Evolutionary conservation across 2,113 vertebrate genomes (phyloP).

Genomic region (Beaufortia kweichowensis): DNA sequence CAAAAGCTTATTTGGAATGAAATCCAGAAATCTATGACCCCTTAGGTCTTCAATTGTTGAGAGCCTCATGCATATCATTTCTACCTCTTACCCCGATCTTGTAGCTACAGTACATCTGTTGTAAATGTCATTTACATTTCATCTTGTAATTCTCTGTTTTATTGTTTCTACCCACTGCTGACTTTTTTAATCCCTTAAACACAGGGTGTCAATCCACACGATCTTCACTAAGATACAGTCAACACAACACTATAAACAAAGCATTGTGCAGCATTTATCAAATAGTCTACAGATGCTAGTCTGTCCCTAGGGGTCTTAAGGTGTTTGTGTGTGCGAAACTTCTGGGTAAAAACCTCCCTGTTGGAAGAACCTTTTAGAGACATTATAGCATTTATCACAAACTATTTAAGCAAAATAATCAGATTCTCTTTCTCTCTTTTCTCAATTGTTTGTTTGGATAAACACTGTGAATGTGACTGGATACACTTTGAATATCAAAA

Average conservation of each 20-base stretch:
- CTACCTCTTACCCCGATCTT: no score
- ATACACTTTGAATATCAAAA: background rate
- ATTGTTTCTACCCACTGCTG: background rate
- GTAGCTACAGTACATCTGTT: no score
- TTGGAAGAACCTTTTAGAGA: background rate
- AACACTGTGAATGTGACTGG: background rate
- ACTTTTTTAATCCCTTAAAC: background rate
- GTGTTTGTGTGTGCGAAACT: slow-evolving; percentile 3
- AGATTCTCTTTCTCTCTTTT: background rate
- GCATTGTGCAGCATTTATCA: background rate
- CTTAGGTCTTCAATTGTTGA: no score
- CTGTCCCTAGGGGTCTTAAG: background rate
- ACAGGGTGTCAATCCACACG: background rate
- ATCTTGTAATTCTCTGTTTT: background rate
- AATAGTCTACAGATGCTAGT: background rate
- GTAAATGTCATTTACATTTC: no score
- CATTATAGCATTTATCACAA: background rate
- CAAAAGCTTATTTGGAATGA: background rate
- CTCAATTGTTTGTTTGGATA: slow-evolving; percentile 4
- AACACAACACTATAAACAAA: background rate
- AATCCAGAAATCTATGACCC: no score
- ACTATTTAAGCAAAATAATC: slow-evolving; percentile 1
- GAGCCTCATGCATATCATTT: no score
- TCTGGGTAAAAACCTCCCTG: background rate
- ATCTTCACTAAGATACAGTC: background rate